Percentiles rank a stretch among this genome's conserved stretches.
These are phyloP conservation scores for Gobio occitaniae DNA, from an alignment of 2,797 vertebrate species.

Conservation along the genomic window DNA sequence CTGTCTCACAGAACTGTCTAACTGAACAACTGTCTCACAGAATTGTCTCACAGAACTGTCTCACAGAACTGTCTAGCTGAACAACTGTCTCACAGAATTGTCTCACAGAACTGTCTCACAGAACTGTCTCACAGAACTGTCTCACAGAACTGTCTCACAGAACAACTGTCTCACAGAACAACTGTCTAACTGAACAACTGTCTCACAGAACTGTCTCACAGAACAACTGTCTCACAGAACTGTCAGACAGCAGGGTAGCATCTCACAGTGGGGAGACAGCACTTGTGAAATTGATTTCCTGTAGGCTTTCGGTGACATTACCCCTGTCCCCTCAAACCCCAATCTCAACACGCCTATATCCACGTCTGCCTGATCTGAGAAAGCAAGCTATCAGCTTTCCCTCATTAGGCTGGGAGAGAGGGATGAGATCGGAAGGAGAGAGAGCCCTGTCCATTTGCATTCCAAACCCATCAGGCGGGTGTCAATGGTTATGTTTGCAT, in stretches of 20 bases:
- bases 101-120: too few species aligned
- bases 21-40: too few species aligned
- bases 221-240: not conserved
- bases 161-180: too few species aligned
- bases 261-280: constrained; percentile 8
- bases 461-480: constrained; percentile 44
- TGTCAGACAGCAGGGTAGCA: not conserved
- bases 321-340: constrained; percentile 33
- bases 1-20: too few species aligned
- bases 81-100: too few species aligned
- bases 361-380: constrained; percentile 37
- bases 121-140: too few species aligned
- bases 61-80: too few species aligned
- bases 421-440: constrained; percentile 13
- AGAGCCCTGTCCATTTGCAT: constrained; percentile 43
- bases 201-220: not conserved
- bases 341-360: constrained; percentile 21
- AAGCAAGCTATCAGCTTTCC: constrained; percentile 37
- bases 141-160: too few species aligned
- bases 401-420: constrained; percentile 44
- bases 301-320: constrained; percentile 34
- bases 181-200: too few species aligned
- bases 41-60: too few species aligned
- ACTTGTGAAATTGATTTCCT: constrained; percentile 43
- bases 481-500: constrained; percentile 51